Evolutionary conservation across 2,888 invertebrate species (phyloP), one percentile per base, ranked within the genome.

Genomic region (Eupithecia dodoneata): DNA sequence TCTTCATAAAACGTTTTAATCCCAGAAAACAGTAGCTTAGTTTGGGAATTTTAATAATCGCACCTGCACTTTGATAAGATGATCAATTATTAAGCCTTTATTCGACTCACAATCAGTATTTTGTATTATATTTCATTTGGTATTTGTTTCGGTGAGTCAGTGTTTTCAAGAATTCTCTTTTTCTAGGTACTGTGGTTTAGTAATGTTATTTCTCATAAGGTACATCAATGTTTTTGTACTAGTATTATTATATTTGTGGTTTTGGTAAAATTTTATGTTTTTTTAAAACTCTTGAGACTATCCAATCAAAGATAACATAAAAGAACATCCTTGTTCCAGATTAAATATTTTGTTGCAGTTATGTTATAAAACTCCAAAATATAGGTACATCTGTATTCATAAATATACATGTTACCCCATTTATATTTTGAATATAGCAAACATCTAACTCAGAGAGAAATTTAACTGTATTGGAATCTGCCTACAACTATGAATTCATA

Each of bases 41-140:
- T 89, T 76, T 87, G 87, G 84, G 86, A 88, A 88, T 84, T 85
- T 30, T 83, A 86, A 87, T 87, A 87, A 85, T 81, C 85, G 89
- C 90, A 91, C 90, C 84, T 88, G 89, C 91, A 91, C 91, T 88
- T 84, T 67, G 83, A 85, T 89, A 91, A 88, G 83, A 83, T 89
- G 90, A 84, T 83, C 74, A 88, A 87, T 85, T 81, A 81, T 84
- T 82, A 72, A 85, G 83, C 80, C 73, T 72, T 83, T 85, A 85
- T 86, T 83, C 82, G 76, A 82, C 84, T 84, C 81, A 76, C 83
- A 79, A 44, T 74, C 82, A 82, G 82, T 84, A 83, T 84, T 85
- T 86, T 85, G 83, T 87, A 85, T 79, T 77, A 84, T 82, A 81
- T 74, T 79, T 77, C 72, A 74, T 81, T 81, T 77, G 70, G 42